Base-by-base conservation (phyloP, 2,888 invertebrate species). In the Polylopha cassiicola region DNA sequence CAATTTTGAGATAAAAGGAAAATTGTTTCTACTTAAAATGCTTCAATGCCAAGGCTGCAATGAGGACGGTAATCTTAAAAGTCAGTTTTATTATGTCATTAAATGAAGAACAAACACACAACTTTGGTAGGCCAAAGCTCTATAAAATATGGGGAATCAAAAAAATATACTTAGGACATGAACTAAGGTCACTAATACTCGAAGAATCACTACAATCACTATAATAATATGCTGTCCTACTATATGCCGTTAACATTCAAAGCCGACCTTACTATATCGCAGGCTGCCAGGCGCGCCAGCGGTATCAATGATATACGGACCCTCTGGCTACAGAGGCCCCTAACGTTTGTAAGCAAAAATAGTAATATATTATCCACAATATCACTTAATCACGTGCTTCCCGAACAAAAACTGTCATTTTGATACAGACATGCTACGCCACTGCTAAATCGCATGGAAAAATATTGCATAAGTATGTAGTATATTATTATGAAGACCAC, bases 401-500 rank as follows among this genome's bases (percentile, higher is more conserved):
- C n/a, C n/a, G n/a, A n/a, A n/a, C n/a, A n/a, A n/a, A n/a, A n/a
- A n/a, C n/a, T n/a, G n/a, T n/a, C n/a, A n/a, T n/a, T n/a, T n/a
- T n/a, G n/a, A n/a, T n/a, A n/a, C n/a, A n/a, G n/a, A n/a, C n/a
- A n/a, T n/a, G n/a, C n/a, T n/a, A n/a, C n/a, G n/a, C n/a, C n/a
- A n/a, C n/a, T n/a, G n/a, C n/a, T n/a, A 62, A 57, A 50, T 65
- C 55, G 67, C 72, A 73, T 79, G 76, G 66, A 75, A 79, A 78
- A 78, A 76, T 78, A 78, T 73, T 65, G 63, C 68, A 61, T 73
- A 65, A n/a, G n/a, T 62, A 58, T 42, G 37, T 44, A 41, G 44
- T 53, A 58, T 46, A 48, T 54, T 46, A 46, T 44, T 61, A 55
- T 58, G 49, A 41, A 51, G 55, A 53, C 53, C 54, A 47, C 53